These are phyloP conservation scores for Sinocyclocheilus rhinocerous DNA, from an alignment of 2,113 vertebrate species.

Conservation along the genomic window DNA sequence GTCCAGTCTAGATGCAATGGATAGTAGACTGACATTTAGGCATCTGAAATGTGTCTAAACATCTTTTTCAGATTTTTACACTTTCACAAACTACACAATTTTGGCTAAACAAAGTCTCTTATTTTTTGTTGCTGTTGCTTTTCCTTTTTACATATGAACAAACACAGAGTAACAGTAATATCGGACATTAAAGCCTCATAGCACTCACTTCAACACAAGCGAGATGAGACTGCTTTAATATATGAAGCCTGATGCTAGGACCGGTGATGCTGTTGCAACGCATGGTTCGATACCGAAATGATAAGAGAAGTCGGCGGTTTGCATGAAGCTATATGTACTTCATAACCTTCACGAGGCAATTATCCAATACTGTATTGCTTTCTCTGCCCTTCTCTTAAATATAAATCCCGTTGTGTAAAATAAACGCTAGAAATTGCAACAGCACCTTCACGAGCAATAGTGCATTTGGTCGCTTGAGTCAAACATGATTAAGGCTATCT, in stretches of 20 bases:
- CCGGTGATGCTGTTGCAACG: background rate
- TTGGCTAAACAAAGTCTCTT: slow-evolving; percentile 18
- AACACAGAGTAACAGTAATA: slow-evolving; percentile 41
- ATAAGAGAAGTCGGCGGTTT: background rate
- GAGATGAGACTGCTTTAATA: slow-evolving; percentile 31
- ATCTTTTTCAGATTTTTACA: slow-evolving; percentile 15
- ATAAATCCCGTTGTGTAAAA: slow-evolving; percentile 18
- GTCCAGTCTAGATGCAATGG: background rate
- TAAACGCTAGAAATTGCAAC: background rate
- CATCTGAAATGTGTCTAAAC: slow-evolving; percentile 36
- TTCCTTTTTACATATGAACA: slow-evolving; percentile 46
- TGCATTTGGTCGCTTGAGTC: slow-evolving; percentile 79
- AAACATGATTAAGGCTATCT: slow-evolving; percentile 70
- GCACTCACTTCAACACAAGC: slow-evolving; percentile 12
- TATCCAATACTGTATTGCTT: slow-evolving; percentile 41
- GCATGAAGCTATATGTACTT: background rate
- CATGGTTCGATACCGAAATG: slow-evolving; percentile 7
- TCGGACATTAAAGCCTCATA: background rate
- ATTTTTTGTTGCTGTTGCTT: background rate
- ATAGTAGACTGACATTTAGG: slow-evolving; percentile 23
- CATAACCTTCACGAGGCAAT: slow-evolving; percentile 21
- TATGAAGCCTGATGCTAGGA: slow-evolving; percentile 23
- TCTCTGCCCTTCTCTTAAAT: slow-evolving; percentile 14
- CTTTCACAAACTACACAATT: slow-evolving; percentile 38
- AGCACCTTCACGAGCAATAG: slow-evolving; percentile 73